Percentiles rank a stretch among this genome's conserved stretches.
phyloP scores from a whole-genome alignment of 2,113 vertebrate species.

The Jaculus jaculus region DNA sequence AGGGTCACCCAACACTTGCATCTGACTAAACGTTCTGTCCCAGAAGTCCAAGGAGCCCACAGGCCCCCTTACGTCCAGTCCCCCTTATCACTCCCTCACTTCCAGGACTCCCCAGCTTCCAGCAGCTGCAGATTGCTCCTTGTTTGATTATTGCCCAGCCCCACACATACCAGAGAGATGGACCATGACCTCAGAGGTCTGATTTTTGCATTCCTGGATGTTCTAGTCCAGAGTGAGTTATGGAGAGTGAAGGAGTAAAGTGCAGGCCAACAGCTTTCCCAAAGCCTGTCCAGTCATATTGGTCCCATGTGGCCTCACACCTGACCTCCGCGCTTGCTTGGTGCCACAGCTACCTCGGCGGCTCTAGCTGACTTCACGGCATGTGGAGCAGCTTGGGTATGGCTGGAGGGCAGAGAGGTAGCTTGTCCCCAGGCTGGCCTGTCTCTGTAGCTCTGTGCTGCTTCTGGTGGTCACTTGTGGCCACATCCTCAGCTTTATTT shows the following conservation, averaged over 20 bases:
- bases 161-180: background rate
- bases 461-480: background rate
- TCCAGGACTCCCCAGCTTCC: too few species aligned
- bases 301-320: background rate
- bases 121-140: background rate
- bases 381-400: background rate
- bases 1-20: background rate
- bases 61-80: background rate
- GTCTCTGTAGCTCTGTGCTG: background rate
- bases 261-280: background rate
- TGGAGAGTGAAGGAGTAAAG: background rate
- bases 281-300: background rate
- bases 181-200: background rate
- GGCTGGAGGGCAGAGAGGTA: background rate
- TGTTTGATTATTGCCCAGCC: background rate
- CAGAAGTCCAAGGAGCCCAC: background rate
- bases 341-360: too few species aligned
- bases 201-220: background rate
- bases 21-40: too few species aligned
- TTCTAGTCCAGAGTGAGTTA: background rate
- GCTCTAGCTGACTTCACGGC: background rate
- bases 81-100: too few species aligned
- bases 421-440: background rate
- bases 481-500: too few species aligned
- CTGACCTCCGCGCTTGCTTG: background rate